phyloP scores from a whole-genome alignment of 2,113 vertebrate species.

The Ceyx melanurus region DNA sequence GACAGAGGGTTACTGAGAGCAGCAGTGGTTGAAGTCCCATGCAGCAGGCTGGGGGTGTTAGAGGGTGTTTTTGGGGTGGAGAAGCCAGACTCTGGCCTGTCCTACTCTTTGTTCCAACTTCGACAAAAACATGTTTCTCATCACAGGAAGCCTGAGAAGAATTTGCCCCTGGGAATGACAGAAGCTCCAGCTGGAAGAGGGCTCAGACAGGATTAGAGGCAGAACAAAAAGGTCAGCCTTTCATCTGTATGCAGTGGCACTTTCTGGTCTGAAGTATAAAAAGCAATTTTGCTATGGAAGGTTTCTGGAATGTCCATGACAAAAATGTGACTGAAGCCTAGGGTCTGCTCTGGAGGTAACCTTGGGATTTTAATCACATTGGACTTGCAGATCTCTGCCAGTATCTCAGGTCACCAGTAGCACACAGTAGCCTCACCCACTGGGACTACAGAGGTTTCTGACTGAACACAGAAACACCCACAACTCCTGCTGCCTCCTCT shows the following conservation, averaged over 20 bases:
- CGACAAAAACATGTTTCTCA: conserved; percentile 43
- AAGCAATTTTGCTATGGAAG: conserved; percentile 41
- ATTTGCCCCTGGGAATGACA: conserved; percentile 58
- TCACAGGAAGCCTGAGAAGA: conserved; percentile 55
- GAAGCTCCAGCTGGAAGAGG: conserved; percentile 51
- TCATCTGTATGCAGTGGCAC: conserved; percentile 7
- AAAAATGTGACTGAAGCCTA: background rate
- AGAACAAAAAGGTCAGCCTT: conserved; percentile 49
- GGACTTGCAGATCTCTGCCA: background rate
- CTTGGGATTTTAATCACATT: background rate
- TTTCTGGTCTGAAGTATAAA: conserved; percentile 35
- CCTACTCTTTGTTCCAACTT: conserved; percentile 6
- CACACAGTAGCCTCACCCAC: background rate
- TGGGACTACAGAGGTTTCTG: background rate
- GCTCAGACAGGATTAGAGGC: conserved; percentile 42
- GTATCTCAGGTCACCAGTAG: background rate
- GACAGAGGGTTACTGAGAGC: background rate
- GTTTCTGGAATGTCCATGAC: conserved; percentile 25
- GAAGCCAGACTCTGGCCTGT: background rate
- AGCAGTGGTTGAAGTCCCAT: background rate
- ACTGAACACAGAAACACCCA: background rate
- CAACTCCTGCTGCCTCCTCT: background rate
- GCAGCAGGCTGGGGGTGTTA: background rate
- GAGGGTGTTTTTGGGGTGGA: background rate
- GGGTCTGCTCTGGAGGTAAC: background rate